phyloP scores from a whole-genome alignment of 2,113 vertebrate genomes.

The Chaetops frenatus region DNA sequence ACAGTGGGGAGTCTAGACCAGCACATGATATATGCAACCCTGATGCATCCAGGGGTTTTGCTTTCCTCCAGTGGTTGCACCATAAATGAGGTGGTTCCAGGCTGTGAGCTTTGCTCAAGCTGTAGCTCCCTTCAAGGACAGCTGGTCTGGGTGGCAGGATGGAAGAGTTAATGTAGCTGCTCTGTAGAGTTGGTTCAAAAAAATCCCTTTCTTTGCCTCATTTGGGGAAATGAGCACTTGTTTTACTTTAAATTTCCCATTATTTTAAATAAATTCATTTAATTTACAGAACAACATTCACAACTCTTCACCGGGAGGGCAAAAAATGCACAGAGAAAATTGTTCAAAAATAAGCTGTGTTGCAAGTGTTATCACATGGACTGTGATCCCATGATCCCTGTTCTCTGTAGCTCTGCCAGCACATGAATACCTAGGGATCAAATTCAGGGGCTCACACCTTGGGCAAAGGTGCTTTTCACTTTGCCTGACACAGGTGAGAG shows the following conservation, averaged over 20 bases:
- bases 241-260: neutral
- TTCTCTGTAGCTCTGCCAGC: neutral
- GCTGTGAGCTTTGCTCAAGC: neutral
- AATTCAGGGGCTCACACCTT: neutral
- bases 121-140: neutral
- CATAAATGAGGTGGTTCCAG: neutral
- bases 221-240: neutral
- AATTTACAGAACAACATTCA: neutral
- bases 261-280: neutral
- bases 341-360: neutral
- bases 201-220: neutral
- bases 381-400: neutral
- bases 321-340: neutral
- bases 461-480: neutral
- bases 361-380: neutral
- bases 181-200: neutral
- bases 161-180: neutral
- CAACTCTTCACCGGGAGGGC: neutral
- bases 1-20: neutral
- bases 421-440: neutral
- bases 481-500: neutral
- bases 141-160: fast-evolving
- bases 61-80: neutral
- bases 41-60: neutral
- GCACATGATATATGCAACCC: neutral